Base-by-base conservation (phyloP, 2,797 vertebrate genomes). In the Sphenodon punctatus region DNA sequence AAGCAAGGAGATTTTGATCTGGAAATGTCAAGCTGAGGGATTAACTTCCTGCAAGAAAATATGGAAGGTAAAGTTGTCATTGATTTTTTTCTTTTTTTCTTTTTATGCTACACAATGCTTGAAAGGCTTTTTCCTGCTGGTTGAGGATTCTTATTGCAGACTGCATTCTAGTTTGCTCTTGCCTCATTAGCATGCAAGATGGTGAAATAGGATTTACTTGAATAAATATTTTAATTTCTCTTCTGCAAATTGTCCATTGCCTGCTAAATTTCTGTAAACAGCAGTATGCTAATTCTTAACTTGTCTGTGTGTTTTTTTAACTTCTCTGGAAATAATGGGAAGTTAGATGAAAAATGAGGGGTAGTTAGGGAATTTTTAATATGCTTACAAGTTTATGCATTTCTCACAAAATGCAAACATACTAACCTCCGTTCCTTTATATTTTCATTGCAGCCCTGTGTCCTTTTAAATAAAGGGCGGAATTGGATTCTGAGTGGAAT, bases 41-140 rank as follows among this genome's bases (percentile, higher is more conserved):
- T 96, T 92, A 93, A 93, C 80, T 95, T 95, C 70, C 41, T 88
- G 4, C 92, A 89, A 58, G 67, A 58, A 43, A 87, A 90, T 48
- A 92, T 85, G 86, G 88, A 95, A 97, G 96, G 96, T 97, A 97
- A 97, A 82, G 78, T 51, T 22, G 49, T 41, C 60, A 30, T 27
- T 38, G 45, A 34, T 38, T 22, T 60, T 9, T 22, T 60, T 9
- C 25, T 48, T 38, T 49, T 45, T 67, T 60, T 69, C 67, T 71
- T 72, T 70, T n/a, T 15, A 16, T 0, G 4, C 17, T n/a, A 0
- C 61, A 15, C 56, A 41, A 45, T 23, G 12, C 78, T 49, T 51
- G 67, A 42, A 77, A 61, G 13, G 64, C 84, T 80, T 83, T 58
- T 85, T 32, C 39, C 10, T 69, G 16, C n/a, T 63, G 41, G 53